Evolutionary conservation across 64 coral and sea anemone genomes (phyloP).

Genomic region (Montipora sp.): DNA sequence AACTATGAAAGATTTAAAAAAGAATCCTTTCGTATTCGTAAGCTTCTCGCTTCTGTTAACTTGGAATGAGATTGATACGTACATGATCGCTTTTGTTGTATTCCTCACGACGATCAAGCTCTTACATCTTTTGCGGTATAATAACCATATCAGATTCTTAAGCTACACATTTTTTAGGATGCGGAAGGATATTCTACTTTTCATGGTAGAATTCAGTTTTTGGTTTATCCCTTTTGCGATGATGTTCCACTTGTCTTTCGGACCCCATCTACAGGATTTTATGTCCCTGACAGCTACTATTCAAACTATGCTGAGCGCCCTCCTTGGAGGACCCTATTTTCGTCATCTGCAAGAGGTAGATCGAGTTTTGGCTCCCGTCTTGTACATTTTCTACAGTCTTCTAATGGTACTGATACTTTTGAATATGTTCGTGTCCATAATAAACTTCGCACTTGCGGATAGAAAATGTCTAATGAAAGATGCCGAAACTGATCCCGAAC

Average conservation of each 20-base stretch:
- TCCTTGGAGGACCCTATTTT: slow-evolving; percentile 35
- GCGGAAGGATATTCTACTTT: slow-evolving; percentile 17
- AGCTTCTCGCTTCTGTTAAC: slow-evolving; percentile 47
- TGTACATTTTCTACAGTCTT: slow-evolving; percentile 50
- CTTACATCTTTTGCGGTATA: slow-evolving; percentile 46
- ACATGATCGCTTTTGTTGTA: slow-evolving; percentile 56
- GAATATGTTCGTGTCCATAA: slow-evolving; percentile 65
- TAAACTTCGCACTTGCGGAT: slow-evolving; percentile 47
- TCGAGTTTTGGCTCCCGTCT: slow-evolving; percentile 25
- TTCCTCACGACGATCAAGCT: slow-evolving; percentile 64
- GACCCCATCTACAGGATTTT: slow-evolving; percentile 30
- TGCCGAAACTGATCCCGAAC: slow-evolving; percentile 48
- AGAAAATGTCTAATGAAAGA: not conserved
- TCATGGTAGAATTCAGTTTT: slow-evolving; percentile 53
- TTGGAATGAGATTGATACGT: slow-evolving; percentile 44
- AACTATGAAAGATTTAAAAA: slow-evolving; percentile 46
- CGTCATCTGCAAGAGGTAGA: slow-evolving; percentile 23
- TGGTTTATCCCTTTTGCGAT: slow-evolving; percentile 68
- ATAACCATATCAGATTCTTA: slow-evolving; percentile 58
- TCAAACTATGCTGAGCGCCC: slow-evolving; percentile 48
- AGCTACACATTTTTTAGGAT: slow-evolving; percentile 56
- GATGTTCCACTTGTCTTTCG: slow-evolving; percentile 11
- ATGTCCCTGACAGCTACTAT: slow-evolving; percentile 37
- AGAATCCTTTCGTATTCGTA: slow-evolving; percentile 63
- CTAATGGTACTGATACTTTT: slow-evolving; percentile 56